A percentile compares a stretch with the other conserved stretches of the same genome.
These are phyloP conservation scores for Heterotilapia buettikoferi DNA, from an alignment of 2,113 vertebrate genomes.

Conservation along the genomic window DNA sequence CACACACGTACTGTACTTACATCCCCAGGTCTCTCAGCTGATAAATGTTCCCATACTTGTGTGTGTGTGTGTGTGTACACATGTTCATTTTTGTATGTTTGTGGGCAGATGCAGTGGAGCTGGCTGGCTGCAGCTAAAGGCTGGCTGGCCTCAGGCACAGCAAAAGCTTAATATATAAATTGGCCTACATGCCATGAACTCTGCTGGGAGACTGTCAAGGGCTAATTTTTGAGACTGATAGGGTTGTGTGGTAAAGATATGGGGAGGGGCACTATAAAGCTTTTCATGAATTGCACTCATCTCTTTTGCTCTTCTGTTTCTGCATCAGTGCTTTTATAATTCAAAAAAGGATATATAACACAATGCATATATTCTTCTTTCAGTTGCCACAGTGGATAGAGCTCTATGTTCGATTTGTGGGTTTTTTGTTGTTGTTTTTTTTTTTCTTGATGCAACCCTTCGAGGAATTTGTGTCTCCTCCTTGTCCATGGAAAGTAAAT, in stretches of 20 bases:
- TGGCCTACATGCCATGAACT: constrained; percentile 32
- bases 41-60: not conserved
- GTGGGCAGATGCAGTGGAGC: not conserved
- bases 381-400: not conserved
- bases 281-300: not conserved
- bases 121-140: constrained; percentile 1
- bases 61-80: not conserved
- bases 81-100: not conserved
- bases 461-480: not conserved
- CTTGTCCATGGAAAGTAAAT: not conserved
- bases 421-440: accelerated
- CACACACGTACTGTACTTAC: not conserved
- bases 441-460: not conserved
- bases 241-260: not conserved
- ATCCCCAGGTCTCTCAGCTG: not conserved
- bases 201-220: constrained; percentile 23
- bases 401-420: not conserved
- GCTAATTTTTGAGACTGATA: constrained; percentile 23
- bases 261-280: not conserved
- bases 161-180: constrained; percentile 28
- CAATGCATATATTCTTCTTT: not conserved
- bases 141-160: not conserved
- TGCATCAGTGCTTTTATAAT: not conserved
- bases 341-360: not conserved
- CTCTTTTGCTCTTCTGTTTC: constrained; percentile 1